Conservation (phyloP, 2,797 vertebrate species). For the Furcifer pardalis region DNA sequence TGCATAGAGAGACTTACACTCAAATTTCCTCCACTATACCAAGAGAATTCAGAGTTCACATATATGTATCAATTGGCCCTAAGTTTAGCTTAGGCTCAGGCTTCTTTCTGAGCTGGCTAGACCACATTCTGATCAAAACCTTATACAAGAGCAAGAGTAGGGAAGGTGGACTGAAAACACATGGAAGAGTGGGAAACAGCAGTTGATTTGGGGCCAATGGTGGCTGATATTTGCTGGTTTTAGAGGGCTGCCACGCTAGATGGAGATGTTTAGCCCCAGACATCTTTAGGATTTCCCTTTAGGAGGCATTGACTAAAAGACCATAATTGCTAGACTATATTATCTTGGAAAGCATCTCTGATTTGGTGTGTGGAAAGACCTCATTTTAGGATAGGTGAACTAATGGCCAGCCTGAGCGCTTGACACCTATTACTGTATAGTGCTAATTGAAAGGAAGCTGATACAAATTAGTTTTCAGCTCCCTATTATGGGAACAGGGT, state of each 20-base stretch:
- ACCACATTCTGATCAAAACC: not conserved
- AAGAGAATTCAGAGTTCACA: not conserved
- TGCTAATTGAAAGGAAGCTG: not conserved
- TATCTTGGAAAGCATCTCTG: not conserved
- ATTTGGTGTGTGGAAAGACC: not conserved
- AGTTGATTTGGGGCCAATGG: not conserved
- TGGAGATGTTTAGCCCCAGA: no score
- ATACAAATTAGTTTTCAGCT: not conserved
- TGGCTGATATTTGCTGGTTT: no score
- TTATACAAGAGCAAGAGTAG: not conserved
- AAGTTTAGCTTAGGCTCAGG: not conserved
- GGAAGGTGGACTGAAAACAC: not conserved
- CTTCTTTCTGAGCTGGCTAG: not conserved
- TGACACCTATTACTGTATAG: not conserved
- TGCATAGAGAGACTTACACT: no score
- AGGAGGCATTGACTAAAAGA: not conserved
- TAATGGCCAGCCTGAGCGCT: not conserved
- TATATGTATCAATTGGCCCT: not conserved
- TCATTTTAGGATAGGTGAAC: not conserved
- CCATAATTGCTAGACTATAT: not conserved
- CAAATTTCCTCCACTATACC: not conserved
- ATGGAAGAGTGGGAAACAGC: not conserved
- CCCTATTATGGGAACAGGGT: not conserved
- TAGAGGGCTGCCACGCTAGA: no score
- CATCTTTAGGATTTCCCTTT: no score